Conservation (phyloP, 2,113 vertebrate genomes). For the Meleagris gallopavo region DNA sequence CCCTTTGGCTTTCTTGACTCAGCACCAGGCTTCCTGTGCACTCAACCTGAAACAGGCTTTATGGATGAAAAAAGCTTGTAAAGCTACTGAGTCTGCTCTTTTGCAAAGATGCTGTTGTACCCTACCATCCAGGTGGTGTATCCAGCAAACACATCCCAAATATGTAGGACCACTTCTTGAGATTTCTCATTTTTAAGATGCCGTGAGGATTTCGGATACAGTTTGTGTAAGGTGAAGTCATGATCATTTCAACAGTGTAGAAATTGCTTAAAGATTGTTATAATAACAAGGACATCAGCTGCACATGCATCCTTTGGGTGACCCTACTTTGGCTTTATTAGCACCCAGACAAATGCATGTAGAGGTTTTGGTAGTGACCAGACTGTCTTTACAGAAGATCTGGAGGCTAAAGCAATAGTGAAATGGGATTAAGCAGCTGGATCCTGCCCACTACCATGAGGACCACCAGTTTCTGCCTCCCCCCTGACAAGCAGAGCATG, state of each 20-base stretch:
- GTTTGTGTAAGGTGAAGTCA: not conserved
- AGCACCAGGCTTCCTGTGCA: not conserved
- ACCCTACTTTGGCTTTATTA: not conserved
- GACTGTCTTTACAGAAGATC: not conserved
- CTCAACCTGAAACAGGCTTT: not conserved
- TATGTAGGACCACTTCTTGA: not conserved
- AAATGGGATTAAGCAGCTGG: not conserved
- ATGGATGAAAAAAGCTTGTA: not conserved
- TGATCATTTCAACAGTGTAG: not conserved
- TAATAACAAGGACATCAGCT: not conserved
- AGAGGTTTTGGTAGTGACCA: not conserved
- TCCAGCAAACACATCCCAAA: not conserved
- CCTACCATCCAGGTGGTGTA: not conserved
- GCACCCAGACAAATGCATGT: fast-evolving
- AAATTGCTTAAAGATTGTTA: not conserved
- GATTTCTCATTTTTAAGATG: not conserved
- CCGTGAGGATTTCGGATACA: not conserved
- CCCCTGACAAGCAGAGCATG: not conserved
- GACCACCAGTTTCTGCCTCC: not conserved
- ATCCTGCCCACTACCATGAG: not conserved
- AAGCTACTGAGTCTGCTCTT: not conserved
- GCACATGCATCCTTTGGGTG: fast-evolving
- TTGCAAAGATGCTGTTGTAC: not conserved
- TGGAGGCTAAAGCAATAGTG: not conserved
- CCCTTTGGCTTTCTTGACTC: not conserved